A percentile compares a stretch with the other conserved stretches of the same genome.
phyloP scores from a whole-genome alignment of 1,140 invertebrate species.

The Drosophila ananassae region DNA sequence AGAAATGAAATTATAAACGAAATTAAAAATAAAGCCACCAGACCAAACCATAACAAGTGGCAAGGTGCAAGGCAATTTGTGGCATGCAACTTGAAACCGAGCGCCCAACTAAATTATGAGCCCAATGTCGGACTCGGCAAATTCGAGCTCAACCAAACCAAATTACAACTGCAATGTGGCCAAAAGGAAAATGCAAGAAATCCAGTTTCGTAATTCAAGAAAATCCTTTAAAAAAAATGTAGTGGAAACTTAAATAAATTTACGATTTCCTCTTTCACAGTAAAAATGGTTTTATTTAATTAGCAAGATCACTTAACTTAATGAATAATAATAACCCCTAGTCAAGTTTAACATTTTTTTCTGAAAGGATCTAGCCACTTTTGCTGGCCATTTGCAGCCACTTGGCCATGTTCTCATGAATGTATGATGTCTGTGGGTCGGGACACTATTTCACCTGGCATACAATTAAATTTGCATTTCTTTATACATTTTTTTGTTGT shows the following conservation, averaged over 20 bases:
- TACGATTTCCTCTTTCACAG: neutral
- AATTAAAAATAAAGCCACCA: conserved; percentile 27
- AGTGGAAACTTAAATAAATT: neutral
- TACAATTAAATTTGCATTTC: conserved; percentile 82
- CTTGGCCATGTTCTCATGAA: conserved; percentile 21
- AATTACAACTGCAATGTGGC: conserved; percentile 41
- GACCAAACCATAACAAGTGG: conserved; percentile 31
- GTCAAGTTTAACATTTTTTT: neutral
- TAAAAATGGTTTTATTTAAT: neutral
- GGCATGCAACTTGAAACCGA: conserved; percentile 41
- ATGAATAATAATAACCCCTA: neutral
- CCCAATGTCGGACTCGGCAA: conserved; percentile 14
- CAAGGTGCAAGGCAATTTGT: conserved; percentile 42
- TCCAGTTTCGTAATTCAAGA: conserved; percentile 5
- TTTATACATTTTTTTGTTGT: conserved; percentile 31
- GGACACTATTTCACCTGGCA: conserved; percentile 76
- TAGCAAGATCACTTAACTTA: conserved; percentile 1
- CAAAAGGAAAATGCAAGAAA: conserved; percentile 17
- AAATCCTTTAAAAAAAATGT: neutral
- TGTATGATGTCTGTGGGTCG: conserved; percentile 34
- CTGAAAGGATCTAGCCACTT: conserved; percentile 25
- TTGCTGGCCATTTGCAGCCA: conserved; percentile 61
- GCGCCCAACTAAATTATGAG: conserved; percentile 37
- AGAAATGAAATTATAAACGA: conserved; percentile 30
- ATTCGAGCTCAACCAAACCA: conserved; percentile 39